Base-by-base conservation (phyloP, 2,888 invertebrate species). In the Phyllotreta cruciferae region DNA sequence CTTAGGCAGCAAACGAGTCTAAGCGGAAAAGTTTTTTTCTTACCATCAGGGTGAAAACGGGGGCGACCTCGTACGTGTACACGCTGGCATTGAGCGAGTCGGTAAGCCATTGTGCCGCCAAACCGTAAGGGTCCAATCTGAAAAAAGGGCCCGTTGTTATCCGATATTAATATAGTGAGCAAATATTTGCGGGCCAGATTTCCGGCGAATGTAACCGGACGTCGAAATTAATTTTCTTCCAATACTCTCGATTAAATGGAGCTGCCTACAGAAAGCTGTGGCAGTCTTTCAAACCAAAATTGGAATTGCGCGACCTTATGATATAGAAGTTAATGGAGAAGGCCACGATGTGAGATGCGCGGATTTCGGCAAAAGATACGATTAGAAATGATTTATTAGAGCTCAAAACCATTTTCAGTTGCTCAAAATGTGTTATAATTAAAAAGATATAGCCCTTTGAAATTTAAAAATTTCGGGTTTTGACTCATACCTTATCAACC, bases 21-120 rank as follows among this genome's bases (percentile, higher is more conserved):
- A 24, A 24, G 24, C 24, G 24, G 13, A 47, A n/a, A 47, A 13
- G 13, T 14, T 11, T 47, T 13, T 14, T 39, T 11, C 57, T 34
- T 58, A 58, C 60, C 83, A 85, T 82, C 9, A 85, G 72, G 5
- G 84, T 83, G 71, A 85, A 84, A 35, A 85, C 84, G 7, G 85
- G 85, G 24, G 85, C 83, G 8, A 85, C 85, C 76, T 86, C 85
- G 73, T 85, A 86, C 1, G 86, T 86, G 70, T 85, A 85, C 1
- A 84, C 81, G 56, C 84, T 84, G 35, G 82, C 80, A 70, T 85
- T 85, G 41, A 85, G 71, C 1, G 83, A 80, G 66, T 84, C 83
- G 1, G 84, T 83, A 45, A 83, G 75, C 82, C 84, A 83, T 75
- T 85, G 85, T 11, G 82, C 85, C 34, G 82, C 82, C 63, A 85